These are phyloP conservation scores for Steatocranus sp. DNA, from an alignment of 2,797 vertebrate species.

Conservation along the genomic window DNA sequence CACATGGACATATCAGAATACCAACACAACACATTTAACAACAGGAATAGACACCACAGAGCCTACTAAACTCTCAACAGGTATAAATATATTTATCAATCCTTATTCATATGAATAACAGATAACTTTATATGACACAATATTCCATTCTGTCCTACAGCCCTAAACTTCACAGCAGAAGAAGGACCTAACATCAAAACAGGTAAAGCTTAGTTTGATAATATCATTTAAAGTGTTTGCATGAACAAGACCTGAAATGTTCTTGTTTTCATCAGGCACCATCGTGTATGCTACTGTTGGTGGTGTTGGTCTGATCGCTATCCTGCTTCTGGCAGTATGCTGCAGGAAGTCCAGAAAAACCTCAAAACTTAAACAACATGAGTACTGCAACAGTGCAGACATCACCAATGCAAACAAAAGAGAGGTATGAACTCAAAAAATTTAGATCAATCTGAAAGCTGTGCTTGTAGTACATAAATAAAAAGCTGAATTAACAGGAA, in stretches of 20 bases:
- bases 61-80: neutral
- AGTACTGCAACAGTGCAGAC: neutral
- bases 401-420: neutral
- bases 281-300: neutral
- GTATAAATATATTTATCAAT: neutral
- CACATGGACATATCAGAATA: neutral
- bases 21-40: neutral
- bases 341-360: conserved; percentile 4
- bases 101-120: neutral
- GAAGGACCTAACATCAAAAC: neutral
- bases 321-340: neutral
- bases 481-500: neutral
- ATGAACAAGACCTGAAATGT: neutral
- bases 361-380: neutral
- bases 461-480: neutral
- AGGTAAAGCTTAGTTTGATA: neutral
- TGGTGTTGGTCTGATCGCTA: neutral
- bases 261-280: neutral
- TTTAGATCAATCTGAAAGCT: neutral
- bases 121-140: neutral
- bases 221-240: neutral
- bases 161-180: neutral
- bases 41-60: neutral
- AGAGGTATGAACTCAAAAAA: neutral
- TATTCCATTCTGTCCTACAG: neutral